A percentile compares a stretch with the other conserved stretches of the same genome.
phyloP scores from a whole-genome alignment of 2,888 invertebrate genomes.

The Caenorhabditis wallacei region DNA sequence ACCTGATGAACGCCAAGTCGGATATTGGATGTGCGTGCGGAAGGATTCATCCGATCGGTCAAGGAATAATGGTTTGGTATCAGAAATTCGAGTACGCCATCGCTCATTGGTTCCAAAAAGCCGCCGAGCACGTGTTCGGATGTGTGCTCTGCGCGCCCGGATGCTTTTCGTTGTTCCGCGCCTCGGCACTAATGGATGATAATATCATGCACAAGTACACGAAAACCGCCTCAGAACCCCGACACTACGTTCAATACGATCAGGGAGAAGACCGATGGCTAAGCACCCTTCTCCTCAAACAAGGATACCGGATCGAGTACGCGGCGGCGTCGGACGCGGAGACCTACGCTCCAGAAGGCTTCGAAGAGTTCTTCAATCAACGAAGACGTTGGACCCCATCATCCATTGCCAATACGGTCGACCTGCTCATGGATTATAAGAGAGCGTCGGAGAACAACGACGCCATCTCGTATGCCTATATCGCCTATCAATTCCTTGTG shows the following conservation, averaged over 20 bases:
- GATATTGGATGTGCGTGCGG: conserved; percentile 92
- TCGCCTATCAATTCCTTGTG: conserved; percentile 83
- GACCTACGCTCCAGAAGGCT: conserved; percentile 84
- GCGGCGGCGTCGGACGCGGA: conserved; percentile 84
- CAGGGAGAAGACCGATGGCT: conserved; percentile 87
- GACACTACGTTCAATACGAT: conserved; percentile 94
- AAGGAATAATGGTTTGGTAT: conserved; percentile 90
- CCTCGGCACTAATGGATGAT: conserved; percentile 92
- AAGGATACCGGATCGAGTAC: conserved; percentile 84
- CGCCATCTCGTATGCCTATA: conserved; percentile 81
- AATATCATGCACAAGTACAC: conserved; percentile 94
- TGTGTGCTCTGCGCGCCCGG: conserved; percentile 94
- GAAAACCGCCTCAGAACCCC: conserved; percentile 87
- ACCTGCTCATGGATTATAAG: conserved; percentile 83
- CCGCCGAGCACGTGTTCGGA: conserved; percentile 93
- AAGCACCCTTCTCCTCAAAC: conserved; percentile 85
- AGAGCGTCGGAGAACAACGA: conserved; percentile 81
- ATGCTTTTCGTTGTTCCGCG: conserved; percentile 91
- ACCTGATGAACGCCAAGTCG: conserved; percentile 91
- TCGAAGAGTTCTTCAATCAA: conserved; percentile 83
- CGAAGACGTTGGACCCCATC: conserved; percentile 83
- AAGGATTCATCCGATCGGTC: conserved; percentile 92
- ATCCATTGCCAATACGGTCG: conserved; percentile 83
- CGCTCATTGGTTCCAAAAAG: conserved; percentile 95
- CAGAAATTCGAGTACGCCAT: conserved; percentile 94